Evolutionary conservation across 2,797 vertebrate genomes (phyloP).

Genomic region (Scomberomorus guttatus): DNA sequence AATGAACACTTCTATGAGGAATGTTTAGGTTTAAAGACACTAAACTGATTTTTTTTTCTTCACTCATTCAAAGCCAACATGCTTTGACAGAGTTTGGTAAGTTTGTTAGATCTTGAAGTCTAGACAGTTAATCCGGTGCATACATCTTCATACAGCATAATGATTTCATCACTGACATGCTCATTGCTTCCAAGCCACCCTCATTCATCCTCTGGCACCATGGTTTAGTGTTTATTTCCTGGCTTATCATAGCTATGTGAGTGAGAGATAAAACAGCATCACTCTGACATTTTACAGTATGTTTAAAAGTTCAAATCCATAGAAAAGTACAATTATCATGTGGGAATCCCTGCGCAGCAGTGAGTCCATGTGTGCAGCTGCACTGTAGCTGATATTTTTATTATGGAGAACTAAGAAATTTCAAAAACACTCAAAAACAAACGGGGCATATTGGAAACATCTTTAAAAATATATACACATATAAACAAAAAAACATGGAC

Average conservation of each 20-base stretch:
- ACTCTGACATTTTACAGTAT: not conserved
- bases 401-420: not conserved
- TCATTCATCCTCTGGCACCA: conserved; percentile 40
- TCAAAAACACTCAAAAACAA: not conserved
- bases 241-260: conserved; percentile 38
- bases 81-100: conserved; percentile 13
- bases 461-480: not conserved
- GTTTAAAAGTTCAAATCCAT: conserved; percentile 8
- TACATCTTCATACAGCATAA: not conserved
- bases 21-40: conserved; percentile 69
- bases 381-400: not conserved
- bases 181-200: conserved; percentile 22
- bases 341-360: not conserved
- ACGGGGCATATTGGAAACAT: not conserved
- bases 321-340: conserved; percentile 25
- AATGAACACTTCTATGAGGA: conserved; percentile 80
- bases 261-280: conserved; percentile 28
- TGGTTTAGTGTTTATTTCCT: conserved; percentile 33
- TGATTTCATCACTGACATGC: conserved; percentile 28
- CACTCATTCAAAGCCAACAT: conserved; percentile 20
- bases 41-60: conserved; percentile 21
- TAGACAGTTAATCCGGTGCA: not conserved
- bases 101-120: not conserved
- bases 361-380: conserved; percentile 5
- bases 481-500: not conserved